These are phyloP conservation scores for Procambarus clarkii DNA, from an alignment of 1,140 invertebrate genomes.

Conservation along the genomic window DNA sequence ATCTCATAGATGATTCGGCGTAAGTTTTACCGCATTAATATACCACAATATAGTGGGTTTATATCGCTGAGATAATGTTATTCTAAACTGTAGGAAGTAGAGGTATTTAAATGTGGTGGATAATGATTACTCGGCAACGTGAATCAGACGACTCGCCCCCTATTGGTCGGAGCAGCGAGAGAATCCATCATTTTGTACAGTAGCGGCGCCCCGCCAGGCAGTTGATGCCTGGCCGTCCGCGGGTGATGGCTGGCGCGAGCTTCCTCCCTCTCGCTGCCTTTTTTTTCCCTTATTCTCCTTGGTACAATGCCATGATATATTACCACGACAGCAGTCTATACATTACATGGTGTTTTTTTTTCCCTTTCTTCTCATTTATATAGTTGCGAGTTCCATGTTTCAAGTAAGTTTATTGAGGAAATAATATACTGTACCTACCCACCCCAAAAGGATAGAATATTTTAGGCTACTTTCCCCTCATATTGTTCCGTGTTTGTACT, in stretches of 20 bases:
- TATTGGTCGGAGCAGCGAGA: constrained; percentile 31
- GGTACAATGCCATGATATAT: constrained; percentile 3
- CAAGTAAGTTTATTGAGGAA: too few species aligned
- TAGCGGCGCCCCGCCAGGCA: constrained; percentile 8
- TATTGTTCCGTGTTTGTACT: too few species aligned
- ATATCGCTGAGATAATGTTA: background rate
- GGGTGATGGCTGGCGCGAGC: constrained; percentile 27
- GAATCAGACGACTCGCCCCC: background rate
- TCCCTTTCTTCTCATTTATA: too few species aligned
- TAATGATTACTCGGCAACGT: background rate
- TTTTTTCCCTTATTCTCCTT: constrained; percentile 2
- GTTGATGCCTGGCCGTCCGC: constrained; percentile 4
- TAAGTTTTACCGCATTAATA: background rate
- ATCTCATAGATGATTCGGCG: background rate
- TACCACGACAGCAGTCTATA: background rate
- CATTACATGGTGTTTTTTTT: background rate
- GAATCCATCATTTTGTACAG: constrained; percentile 55
- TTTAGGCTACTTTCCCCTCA: too few species aligned
- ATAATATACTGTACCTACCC: too few species aligned
- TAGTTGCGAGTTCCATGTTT: too few species aligned
- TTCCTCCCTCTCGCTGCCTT: background rate
- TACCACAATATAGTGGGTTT: background rate
- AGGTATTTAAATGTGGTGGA: background rate
- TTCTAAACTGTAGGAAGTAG: background rate
- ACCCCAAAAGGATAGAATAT: too few species aligned